Base-by-base conservation (phyloP, 2,797 vertebrate genomes). In the Chloroceryle inda region DNA sequence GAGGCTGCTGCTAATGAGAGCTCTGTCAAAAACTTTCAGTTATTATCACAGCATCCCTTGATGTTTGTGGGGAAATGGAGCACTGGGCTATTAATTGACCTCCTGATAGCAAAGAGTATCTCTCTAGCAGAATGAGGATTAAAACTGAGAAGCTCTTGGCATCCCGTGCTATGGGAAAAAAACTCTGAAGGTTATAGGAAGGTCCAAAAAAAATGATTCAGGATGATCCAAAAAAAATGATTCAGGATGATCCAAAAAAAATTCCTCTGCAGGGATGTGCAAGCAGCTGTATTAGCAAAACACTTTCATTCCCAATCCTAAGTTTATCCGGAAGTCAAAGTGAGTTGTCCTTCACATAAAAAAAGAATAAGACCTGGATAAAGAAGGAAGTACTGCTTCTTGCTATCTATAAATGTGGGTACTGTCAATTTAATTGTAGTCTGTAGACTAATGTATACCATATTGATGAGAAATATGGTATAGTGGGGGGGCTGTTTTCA, bases 1-100 rank as follows among this genome's bases (percentile, higher is more conserved):
- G 56, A 93, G 92, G 26, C 31, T 91, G 45, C 53, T 91, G 50
- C 68, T 96, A 92, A 72, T 88, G 82, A 95, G 58, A 89, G 4
- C 19, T 91, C 61, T 76, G 79, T 92, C 66, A 88, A 92, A 92
- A 89, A 1, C 58, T 89, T 83, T 44, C 75, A 91, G 29, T 96
- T 83, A 92, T 88, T 94, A 40, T 50, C 38, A 85, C 45, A 92
- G 49, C 71, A 78, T 53, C 42, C 49, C 85, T 91, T 77, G 91
- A 91, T 89, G 62, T 81, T 94, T 91, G 37, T 68, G 56, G 18
- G 64, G 52, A 94, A 95, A 79, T 66, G 56, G 68, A 79, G n/a
- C 26, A 26, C 3, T 59, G 21, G 67, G 67, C n/a, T 87, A 87
- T 80, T 95, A 91, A 94, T 26, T 92, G 86, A 92, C 86, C 56